These are phyloP conservation scores for Rhagologus leucostigma DNA, from an alignment of 2,113 vertebrate species.

Conservation along the genomic window DNA sequence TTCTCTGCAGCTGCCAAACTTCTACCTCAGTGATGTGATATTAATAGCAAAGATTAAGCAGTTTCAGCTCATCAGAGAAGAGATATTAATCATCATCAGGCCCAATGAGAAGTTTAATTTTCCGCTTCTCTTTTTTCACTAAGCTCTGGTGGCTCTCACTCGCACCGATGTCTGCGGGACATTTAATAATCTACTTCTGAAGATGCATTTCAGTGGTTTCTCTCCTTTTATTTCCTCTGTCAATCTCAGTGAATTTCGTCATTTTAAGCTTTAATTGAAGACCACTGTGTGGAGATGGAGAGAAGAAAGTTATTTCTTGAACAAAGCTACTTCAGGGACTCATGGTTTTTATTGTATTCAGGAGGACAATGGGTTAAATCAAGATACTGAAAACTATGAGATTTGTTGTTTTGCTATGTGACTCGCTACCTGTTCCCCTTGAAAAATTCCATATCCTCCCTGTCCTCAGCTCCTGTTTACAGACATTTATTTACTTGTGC, in stretches of 20 bases:
- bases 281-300: constrained; percentile 9
- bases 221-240: constrained; percentile 16
- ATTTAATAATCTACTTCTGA: constrained; percentile 21
- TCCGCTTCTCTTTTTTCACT: constrained; percentile 33
- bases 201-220: constrained; percentile 18
- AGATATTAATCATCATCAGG: constrained; percentile 71
- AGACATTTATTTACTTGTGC: not conserved
- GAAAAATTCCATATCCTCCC: not conserved
- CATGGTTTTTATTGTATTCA: not conserved
- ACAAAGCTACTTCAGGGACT: not conserved
- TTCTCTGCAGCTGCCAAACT: not conserved
- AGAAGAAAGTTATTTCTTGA: not conserved
- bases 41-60: constrained; percentile 64
- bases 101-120: constrained; percentile 62
- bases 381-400: not conserved
- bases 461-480: not conserved
- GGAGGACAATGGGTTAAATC: not conserved
- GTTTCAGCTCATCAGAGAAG: constrained; percentile 55
- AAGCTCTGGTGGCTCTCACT: not conserved
- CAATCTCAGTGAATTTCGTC: not conserved
- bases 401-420: not conserved
- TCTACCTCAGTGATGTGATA: constrained; percentile 49
- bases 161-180: not conserved
- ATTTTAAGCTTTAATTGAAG: constrained; percentile 32
- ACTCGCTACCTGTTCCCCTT: not conserved